Conservation (phyloP, 2,888 invertebrate species). For the Margaritifera margaritifera region DNA sequence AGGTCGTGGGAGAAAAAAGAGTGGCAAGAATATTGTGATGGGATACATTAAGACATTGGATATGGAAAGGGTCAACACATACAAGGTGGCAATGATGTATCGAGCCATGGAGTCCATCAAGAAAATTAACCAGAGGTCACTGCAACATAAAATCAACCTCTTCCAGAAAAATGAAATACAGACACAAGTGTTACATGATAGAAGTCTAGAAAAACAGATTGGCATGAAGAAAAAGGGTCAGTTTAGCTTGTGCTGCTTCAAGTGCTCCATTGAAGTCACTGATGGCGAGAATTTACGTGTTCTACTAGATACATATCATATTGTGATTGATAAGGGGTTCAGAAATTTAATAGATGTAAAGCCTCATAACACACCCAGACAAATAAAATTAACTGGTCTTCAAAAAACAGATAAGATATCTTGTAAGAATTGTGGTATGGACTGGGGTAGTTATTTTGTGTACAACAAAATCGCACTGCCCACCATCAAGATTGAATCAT, state of each 20-base stretch:
- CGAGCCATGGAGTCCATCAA: conserved; percentile 9
- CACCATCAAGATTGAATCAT: conserved; percentile 17
- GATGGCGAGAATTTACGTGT: conserved; percentile 17
- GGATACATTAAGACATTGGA: conserved; percentile 19
- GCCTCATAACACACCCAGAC: conserved; percentile 22
- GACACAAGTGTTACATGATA: conserved; percentile 8
- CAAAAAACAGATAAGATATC: conserved; percentile 28
- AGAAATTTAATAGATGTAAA: conserved; percentile 13
- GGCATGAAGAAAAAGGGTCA: conserved; percentile 13
- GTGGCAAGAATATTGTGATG: conserved; percentile 20
- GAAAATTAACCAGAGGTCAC: too few relatives aligned
- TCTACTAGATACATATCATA: conserved; percentile 9
- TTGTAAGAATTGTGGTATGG: conserved; percentile 29
- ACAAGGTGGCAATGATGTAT: conserved; percentile 33
- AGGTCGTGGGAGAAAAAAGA: conserved; percentile 15
- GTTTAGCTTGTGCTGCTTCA: conserved; percentile 19
- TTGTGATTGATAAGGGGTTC: conserved; percentile 26
- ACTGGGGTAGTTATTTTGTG: conserved; percentile 30
- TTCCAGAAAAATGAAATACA: background rate
- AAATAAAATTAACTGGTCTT: conserved; percentile 20
- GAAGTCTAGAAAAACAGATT: conserved; percentile 10
- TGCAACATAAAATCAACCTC: too few relatives aligned
- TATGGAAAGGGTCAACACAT: conserved; percentile 22
- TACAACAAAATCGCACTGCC: conserved; percentile 14
- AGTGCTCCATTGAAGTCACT: conserved; percentile 21